phyloP scores from a whole-genome alignment of 2,797 vertebrate genomes.

The Tenualosa thibaudeaui region DNA sequence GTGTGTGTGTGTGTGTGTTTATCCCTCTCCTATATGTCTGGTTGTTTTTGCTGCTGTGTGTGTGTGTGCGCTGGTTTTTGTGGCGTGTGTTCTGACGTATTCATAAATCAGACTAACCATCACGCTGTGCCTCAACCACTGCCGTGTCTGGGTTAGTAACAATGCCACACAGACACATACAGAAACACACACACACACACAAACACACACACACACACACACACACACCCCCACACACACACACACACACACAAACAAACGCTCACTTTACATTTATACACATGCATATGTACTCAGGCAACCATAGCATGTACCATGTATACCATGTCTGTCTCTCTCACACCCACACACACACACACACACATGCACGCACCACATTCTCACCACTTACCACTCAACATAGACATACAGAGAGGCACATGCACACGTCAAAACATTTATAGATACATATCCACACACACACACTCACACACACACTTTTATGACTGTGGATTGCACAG shows the following conservation, averaged over 20 bases:
- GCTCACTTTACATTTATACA: neutral
- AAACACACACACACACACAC: neutral
- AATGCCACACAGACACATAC: conserved; percentile 55
- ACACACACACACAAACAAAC: too few relatives aligned
- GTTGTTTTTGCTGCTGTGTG: neutral
- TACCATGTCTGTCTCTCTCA: neutral
- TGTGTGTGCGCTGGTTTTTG: conserved; percentile 15
- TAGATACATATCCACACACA: neutral
- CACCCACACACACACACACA: neutral
- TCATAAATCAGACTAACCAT: conserved; percentile 68
- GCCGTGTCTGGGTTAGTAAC: conserved; percentile 68
- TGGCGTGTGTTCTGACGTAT: conserved; percentile 53
- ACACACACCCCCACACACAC: too few relatives aligned
- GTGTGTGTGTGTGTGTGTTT: neutral
- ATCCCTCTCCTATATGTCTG: neutral
- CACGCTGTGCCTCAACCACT: conserved; percentile 58
- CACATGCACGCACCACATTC: neutral
- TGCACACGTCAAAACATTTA: conserved; percentile 5
- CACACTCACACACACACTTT: neutral
- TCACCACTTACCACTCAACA: neutral
- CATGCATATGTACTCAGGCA: neutral
- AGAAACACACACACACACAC: conserved; percentile 27
- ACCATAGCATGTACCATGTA: neutral
- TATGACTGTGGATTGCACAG: too few relatives aligned
- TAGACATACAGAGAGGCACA: conserved; percentile 25